Base-by-base conservation (phyloP, 23 tunicate species). In the Clavelina lepadiformis region DNA sequence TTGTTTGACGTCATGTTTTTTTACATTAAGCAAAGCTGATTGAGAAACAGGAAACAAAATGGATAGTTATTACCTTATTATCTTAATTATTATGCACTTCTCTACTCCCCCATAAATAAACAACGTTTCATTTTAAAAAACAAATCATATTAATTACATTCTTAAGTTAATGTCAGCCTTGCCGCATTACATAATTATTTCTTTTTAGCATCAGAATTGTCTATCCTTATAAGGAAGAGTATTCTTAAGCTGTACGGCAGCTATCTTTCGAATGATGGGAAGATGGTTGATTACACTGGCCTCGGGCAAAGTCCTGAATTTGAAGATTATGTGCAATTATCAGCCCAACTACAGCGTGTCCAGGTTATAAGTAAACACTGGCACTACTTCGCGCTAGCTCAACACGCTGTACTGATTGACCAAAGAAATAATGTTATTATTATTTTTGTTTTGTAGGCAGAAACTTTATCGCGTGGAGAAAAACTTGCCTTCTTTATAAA, bases 401-500 rank as follows among this genome's bases (percentile, higher is more conserved):
- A 41, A 41, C 49, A 41, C 13, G 15, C 15, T 11, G 8, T 23
- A n/a, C 61, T 7, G 61, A 11, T 55, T 20, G 15, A 11, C 27
- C n/a, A 21, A 20, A 21, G 21, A 55, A n/a, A 11, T n/a, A 20
- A 11, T 55, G 19, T 21, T 28, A 7, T 7, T 15, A 20, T 25
- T 11, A 49, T 20, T 68, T 69, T 19, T 32, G 13, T 77, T 31
- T 35, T 60, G 63, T 28, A 55, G 74, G 8, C 81, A 27, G 76
- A 77, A 13, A 45, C 37, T 8, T 8, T 92, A 34, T n/a, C 81
- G 8, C 53, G 80, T 19, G 81, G 83, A 26, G 86, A 83, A 51
- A 77, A 64, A 33, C 73, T 92, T 47, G 93, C 98, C 7, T 92
- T 92, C 37, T 92, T 83, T 54, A 78, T 92, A 37, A 92, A 92